Evolutionary conservation across 2,888 invertebrate species (phyloP).

Genomic region (Philonicus albiceps): DNA sequence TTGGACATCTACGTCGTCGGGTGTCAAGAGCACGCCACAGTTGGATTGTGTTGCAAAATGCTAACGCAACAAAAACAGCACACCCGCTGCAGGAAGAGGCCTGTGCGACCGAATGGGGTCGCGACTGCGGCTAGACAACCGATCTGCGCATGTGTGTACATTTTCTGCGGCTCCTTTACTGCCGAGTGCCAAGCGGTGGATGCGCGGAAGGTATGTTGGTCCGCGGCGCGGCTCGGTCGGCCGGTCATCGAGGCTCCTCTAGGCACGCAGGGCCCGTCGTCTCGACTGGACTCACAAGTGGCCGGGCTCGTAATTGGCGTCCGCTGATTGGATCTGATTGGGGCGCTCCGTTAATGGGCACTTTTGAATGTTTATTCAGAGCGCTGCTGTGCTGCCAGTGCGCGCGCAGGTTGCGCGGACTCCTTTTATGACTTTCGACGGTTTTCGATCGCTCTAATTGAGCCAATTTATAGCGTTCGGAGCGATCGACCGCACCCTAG

Average conservation of each 20-base stretch:
- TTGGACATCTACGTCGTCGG: not conserved
- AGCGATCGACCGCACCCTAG: not conserved
- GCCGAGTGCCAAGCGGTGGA: not conserved
- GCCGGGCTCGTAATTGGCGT: constrained; percentile 32
- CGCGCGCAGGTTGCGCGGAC: not conserved
- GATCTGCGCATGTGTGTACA: not conserved
- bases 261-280: not conserved
- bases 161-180: constrained; percentile 5
- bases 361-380: constrained; percentile 19
- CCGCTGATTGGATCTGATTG: constrained; percentile 49
- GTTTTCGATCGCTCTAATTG: not conserved
- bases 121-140: not conserved
- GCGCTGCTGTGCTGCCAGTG: not conserved
- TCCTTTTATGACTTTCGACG: not conserved
- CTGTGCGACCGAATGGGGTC: not conserved
- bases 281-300: not conserved
- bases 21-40: constrained; percentile 35
- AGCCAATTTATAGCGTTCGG: constrained; percentile 6
- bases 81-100: not conserved
- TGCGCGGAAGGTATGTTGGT: not conserved
- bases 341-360: constrained; percentile 46
- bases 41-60: not conserved
- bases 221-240: not conserved
- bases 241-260: not conserved
- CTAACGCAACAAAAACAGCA: not conserved